A percentile compares a stretch with the other conserved stretches of the same genome.
phyloP scores from a whole-genome alignment of 30 jellyfish, hydroid and myxozoan genomes.

The Aurelia sp. region DNA sequence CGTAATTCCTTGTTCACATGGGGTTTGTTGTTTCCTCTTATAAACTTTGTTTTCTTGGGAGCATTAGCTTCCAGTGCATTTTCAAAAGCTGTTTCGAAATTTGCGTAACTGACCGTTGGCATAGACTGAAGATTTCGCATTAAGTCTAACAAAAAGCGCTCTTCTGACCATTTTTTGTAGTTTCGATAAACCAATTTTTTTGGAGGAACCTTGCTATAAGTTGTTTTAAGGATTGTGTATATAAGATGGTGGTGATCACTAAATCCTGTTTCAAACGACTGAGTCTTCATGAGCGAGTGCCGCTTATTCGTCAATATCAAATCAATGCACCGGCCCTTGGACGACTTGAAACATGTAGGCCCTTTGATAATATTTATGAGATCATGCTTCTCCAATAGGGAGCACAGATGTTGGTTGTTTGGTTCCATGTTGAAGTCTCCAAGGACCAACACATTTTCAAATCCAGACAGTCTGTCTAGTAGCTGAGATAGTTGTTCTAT shows the following conservation, averaged over 20 bases:
- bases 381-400: background rate
- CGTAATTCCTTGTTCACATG: too few relatives aligned
- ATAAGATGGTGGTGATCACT: conserved; percentile 67
- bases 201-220: conserved; percentile 23
- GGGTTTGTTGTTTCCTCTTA: conserved; percentile 20
- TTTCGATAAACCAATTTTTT: conserved; percentile 15
- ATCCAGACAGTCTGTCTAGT: background rate
- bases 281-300: conserved; percentile 35
- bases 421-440: conserved; percentile 19
- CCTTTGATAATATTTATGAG: conserved; percentile 15
- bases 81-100: conserved; percentile 19
- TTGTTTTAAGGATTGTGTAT: conserved; percentile 45
- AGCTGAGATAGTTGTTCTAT: background rate
- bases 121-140: conserved; percentile 13
- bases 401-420: background rate
- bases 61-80: conserved; percentile 46
- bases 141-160: conserved; percentile 24
- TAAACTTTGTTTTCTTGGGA: conserved; percentile 19
- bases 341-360: conserved; percentile 28
- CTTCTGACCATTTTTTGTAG: conserved; percentile 43
- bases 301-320: conserved; percentile 16
- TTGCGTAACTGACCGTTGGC: conserved; percentile 24
- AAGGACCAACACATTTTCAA: background rate
- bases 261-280: conserved; percentile 64
- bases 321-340: conserved; percentile 17